Base-by-base conservation (phyloP, 2,113 vertebrate genomes). In the Pardalotus punctatus region DNA sequence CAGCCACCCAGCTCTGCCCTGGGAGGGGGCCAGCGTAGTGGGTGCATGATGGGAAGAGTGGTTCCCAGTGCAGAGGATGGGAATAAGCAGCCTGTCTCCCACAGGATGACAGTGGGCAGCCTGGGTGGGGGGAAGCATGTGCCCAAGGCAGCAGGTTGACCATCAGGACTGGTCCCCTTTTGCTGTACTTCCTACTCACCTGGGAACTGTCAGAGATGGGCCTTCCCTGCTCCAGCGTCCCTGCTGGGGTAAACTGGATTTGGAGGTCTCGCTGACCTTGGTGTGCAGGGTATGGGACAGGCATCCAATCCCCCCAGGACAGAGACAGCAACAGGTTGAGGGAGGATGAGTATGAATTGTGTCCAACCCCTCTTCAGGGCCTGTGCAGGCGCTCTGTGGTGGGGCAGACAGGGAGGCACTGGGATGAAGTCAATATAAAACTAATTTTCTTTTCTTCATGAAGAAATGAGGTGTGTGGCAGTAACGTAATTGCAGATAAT, bases 401-500 rank as follows among this genome's bases (percentile, higher is more conserved):
- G 45, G 95, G 96, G 91, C 91, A 80, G 47, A 94, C 97, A 94
- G 93, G 95, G 96, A 98, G 97, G 94, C 96, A 96, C 96, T 94
- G 96, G 96, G 97, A 97, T 97, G 97, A 98, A 98, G 98, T 98
- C 98, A 98, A 98, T 98, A 98, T 97, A 98, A 98, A 98, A 98
- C 98, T 98, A 98, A 98, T 98, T 98, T 98, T 97, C 98, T 97
- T 97, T 98, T 97, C 98, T 98, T 97, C 66, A 93, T 92, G 96
- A 97, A 98, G 98, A 98, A 98, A 98, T 98, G 98, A 98, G 98
- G 97, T 98, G 97, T 98, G 98, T 98, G 97, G 97, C 98, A 84
- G 94, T 98, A 97, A 98, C 97, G 98, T 98, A 98, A 98, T 98
- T 98, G 98, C 97, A 97, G 97, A 98, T 98, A 98, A 98, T 98